Base-by-base conservation (phyloP, 2,797 vertebrate genomes). In the Chelmon rostratus region DNA sequence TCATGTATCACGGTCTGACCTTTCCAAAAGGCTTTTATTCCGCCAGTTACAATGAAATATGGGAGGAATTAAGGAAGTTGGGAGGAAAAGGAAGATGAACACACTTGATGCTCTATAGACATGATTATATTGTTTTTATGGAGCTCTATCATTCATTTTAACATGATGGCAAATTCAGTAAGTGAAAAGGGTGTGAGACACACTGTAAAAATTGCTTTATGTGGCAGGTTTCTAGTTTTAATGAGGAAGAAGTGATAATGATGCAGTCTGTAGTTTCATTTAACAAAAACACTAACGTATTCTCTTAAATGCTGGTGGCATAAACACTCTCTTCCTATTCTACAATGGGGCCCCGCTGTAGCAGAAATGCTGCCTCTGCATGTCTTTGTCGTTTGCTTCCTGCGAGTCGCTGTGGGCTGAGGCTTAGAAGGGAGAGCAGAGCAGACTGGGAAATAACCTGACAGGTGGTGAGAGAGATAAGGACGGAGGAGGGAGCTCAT, bases 391-490 rank as follows among this genome's bases (percentile, higher is more conserved):
- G 8, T 31, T 38, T 15, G 15, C 33, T 66, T 69, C 33, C 46
- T 42, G 58, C 1, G 11, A 18, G 38, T 50, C 7, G 13, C 19
- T 0, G 28, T 12, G 28, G 47, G 72, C 21, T 11, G 15, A 18
- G n/a, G 52, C 68, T 76, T 56, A 70, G 65, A 28, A 44, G 44
- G 67, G 52, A 56, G 56, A 72, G 78, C 59, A 13, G 28, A n/a
- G 73, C 59, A 78, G 19, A 73, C 56, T 76, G 76, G 81, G 84
- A 80, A 88, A 74, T 73, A 16, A 80, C 50, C 57, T 53, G 63
- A 63, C 74, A 86, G 78, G 82, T 77, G 80, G 44, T 50, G 65
- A 58, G 13, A 28, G 46, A 81, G 84, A 89, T 86, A 89, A 78
- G 67, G 66, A 46, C 0, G 46, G 19, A 44, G 38, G 28, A 46